Conservation (phyloP, 1,140 invertebrate species). For the Drosophila trapezifrons region DNA sequence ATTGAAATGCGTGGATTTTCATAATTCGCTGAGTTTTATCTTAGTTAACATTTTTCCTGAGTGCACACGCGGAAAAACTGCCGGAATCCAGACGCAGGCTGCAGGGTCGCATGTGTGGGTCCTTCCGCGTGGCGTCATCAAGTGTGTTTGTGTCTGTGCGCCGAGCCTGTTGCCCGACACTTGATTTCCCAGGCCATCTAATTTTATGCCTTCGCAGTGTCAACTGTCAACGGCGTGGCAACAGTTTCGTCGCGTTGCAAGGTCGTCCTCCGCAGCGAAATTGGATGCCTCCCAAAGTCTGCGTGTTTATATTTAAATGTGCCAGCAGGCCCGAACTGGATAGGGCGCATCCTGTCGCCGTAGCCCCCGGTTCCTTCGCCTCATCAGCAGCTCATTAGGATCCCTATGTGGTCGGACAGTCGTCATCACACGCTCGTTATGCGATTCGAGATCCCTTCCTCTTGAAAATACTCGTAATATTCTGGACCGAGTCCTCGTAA, state of each 20-base stretch:
- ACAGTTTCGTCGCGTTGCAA: conserved; percentile 63
- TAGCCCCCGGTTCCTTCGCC: background rate
- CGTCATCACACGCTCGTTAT: conserved; percentile 66
- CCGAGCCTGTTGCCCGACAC: conserved; percentile 57
- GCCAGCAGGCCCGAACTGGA: conserved; percentile 61
- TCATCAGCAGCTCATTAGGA: conserved; percentile 64
- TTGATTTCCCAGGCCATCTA: conserved; percentile 73
- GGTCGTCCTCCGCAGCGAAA: conserved; percentile 56
- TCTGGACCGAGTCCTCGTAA: conserved; percentile 46
- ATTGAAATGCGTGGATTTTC: background rate
- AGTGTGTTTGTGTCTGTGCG: conserved; percentile 49
- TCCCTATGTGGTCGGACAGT: conserved; percentile 59
- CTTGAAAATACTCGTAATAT: conserved; percentile 13
- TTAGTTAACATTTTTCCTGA: background rate
- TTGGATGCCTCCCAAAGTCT: conserved; percentile 59
- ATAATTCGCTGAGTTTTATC: background rate
- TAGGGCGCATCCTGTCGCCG: conserved; percentile 62
- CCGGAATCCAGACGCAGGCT: conserved; percentile 18
- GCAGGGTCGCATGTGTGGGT: conserved; percentile 39
- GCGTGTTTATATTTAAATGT: conserved; percentile 79
- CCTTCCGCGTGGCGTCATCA: conserved; percentile 61
- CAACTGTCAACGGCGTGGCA: conserved; percentile 67
- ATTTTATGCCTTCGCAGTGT: conserved; percentile 77
- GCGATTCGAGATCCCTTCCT: conserved; percentile 21
- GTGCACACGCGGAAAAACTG: conserved; percentile 18